Evolutionary conservation across 53 echinoderm and acorn worm genomes (phyloP).

Genomic region (Paracentrotus lividus): DNA sequence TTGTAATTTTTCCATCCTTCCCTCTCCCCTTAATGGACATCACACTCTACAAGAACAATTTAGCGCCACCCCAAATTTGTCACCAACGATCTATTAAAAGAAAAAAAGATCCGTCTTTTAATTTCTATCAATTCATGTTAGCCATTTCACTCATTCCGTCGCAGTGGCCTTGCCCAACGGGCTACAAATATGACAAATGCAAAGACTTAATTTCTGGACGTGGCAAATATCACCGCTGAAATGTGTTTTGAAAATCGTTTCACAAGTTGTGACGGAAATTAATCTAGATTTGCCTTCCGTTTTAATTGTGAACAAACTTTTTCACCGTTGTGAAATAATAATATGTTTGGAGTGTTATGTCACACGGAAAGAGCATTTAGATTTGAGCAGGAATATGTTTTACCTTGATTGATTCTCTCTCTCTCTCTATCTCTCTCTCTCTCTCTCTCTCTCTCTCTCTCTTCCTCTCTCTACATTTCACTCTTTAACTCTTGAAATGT

Average conservation of each 20-base stretch:
- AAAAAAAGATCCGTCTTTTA: not conserved
- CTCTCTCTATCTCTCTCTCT: not conserved
- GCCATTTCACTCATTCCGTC: constrained; percentile 11
- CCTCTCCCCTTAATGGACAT: constrained; percentile 47
- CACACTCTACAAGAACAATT: constrained; percentile 64
- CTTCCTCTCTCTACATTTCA: not conserved
- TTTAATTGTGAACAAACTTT: constrained; percentile 31
- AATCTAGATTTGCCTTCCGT: constrained; percentile 10
- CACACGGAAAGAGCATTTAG: not conserved
- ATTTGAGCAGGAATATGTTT: not conserved
- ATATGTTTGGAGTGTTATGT: not conserved
- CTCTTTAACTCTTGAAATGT: no score
- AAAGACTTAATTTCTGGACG: not conserved
- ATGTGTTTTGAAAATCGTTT: not conserved
- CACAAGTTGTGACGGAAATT: constrained; percentile 31
- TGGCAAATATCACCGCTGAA: not conserved
- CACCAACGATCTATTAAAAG: constrained; percentile 49
- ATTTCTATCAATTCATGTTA: constrained; percentile 32
- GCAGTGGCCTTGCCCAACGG: not conserved
- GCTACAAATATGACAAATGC: not conserved
- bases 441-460: not conserved
- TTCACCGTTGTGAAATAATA: constrained; percentile 23
- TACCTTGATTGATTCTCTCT: not conserved
- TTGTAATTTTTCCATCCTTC: constrained; percentile 8
- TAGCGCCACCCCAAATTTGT: constrained; percentile 31